Evolutionary conservation across 1,140 invertebrate species (phyloP).

Genomic region (Atta cephalotes): DNA sequence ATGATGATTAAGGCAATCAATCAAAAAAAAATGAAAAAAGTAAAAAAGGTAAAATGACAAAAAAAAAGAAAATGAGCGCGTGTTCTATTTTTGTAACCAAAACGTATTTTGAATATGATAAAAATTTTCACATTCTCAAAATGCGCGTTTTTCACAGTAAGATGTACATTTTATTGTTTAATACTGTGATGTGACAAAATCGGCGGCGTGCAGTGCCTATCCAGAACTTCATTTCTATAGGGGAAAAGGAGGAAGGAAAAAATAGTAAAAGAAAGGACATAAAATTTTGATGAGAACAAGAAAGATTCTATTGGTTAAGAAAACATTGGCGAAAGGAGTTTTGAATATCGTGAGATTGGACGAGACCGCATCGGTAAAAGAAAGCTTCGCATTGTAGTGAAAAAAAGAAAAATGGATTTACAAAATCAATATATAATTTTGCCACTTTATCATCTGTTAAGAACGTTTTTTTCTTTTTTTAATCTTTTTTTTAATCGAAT

Average conservation of each 20-base stretch:
- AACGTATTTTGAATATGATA: slow-evolving; percentile 73
- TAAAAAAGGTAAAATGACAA: neutral
- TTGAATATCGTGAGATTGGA: slow-evolving; percentile 4
- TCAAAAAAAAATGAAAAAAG: slow-evolving; percentile 61
- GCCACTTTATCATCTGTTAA: neutral
- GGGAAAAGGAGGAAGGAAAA: neutral
- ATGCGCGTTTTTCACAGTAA: slow-evolving; percentile 43
- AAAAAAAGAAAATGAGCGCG: neutral
- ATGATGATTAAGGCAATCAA: slow-evolving; percentile 64
- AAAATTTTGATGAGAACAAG: neutral
- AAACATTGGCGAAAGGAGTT: neutral
- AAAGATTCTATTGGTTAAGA: neutral
- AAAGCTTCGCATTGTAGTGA: neutral
- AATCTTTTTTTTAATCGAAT: neutral
- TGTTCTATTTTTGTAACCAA: slow-evolving; percentile 71
- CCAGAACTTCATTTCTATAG: slow-evolving; percentile 48
- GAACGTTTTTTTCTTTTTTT: neutral
- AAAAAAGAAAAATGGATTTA: neutral
- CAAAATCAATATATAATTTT: neutral
- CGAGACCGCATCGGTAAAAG: slow-evolving; percentile 7
- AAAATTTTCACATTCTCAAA: slow-evolving; percentile 62
- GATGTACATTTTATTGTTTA: slow-evolving; percentile 66
- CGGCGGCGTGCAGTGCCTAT: slow-evolving; percentile 48
- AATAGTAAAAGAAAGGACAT: neutral
- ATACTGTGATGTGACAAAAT: slow-evolving; percentile 53